A percentile compares a stretch with the other conserved stretches of the same genome.
Evolutionary conservation across 2,113 vertebrate genomes (phyloP).

Genomic region (Herpetotheres cachinnans): DNA sequence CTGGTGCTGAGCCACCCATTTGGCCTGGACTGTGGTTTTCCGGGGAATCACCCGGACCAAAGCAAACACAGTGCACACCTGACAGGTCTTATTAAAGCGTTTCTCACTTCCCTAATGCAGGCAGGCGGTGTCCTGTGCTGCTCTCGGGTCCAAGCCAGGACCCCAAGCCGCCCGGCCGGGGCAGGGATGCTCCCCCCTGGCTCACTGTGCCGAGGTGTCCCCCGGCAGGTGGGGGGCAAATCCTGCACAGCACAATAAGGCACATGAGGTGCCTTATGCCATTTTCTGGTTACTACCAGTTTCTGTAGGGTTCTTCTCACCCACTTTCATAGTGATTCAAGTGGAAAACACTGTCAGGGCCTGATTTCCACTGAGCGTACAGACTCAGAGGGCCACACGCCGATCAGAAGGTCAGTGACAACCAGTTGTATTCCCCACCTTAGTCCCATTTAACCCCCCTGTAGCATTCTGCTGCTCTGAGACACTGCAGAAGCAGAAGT

Average conservation of each 20-base stretch:
- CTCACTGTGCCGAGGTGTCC: accelerated
- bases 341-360: not conserved
- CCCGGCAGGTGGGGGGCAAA: not conserved
- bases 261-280: not conserved
- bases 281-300: not conserved
- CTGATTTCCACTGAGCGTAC: not conserved
- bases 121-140: accelerated
- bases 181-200: not conserved
- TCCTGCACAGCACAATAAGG: not conserved
- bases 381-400: not conserved
- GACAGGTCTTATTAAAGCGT: not conserved
- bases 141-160: not conserved
- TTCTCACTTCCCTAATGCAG: not conserved
- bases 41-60: conserved; percentile 7
- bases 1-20: accelerated
- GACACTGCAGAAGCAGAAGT: not conserved
- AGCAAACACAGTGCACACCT: not conserved
- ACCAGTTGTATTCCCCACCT: not conserved
- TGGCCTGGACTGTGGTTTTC: conserved; percentile 4
- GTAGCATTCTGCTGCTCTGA: not conserved
- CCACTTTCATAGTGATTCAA: not conserved
- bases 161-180: not conserved
- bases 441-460: not conserved
- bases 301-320: not conserved
- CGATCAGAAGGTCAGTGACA: not conserved